These are phyloP conservation scores for Diplodus puntazzo DNA, from an alignment of 2,797 vertebrate genomes.

Conservation along the genomic window DNA sequence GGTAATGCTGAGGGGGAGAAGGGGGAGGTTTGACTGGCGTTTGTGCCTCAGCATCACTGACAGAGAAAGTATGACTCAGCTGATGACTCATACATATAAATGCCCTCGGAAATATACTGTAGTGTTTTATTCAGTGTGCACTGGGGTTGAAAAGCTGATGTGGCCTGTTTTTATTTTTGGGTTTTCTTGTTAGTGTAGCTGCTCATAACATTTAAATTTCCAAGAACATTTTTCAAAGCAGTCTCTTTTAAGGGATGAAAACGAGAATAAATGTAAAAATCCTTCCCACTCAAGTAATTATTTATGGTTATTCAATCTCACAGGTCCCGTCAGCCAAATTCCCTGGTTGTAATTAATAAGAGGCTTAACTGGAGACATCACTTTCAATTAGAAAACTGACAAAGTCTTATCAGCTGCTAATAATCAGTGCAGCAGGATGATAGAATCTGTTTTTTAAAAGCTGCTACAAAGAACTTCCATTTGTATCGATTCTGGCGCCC, in stretches of 20 bases:
- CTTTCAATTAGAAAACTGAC: slow-evolving; percentile 50
- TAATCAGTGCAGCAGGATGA: slow-evolving; percentile 13
- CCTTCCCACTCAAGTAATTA: slow-evolving; percentile 34
- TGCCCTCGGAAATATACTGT: slow-evolving; percentile 54
- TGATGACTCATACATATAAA: slow-evolving; percentile 70
- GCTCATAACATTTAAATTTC: neutral
- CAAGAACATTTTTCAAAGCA: slow-evolving; percentile 9
- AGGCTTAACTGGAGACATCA: slow-evolving; percentile 30
- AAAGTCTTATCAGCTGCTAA: slow-evolving; percentile 12
- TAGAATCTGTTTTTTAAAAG: neutral
- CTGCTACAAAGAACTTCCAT: too few species aligned
- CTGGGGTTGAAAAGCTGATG: slow-evolving; percentile 55
- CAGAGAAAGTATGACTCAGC: slow-evolving; percentile 67
- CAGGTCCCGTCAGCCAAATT: slow-evolving; percentile 46
- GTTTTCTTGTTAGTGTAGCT: slow-evolving; percentile 14
- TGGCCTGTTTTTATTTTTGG: slow-evolving; percentile 36
- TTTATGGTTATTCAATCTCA: slow-evolving; percentile 41
- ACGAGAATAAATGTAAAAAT: slow-evolving; percentile 16
- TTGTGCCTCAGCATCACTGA: slow-evolving; percentile 52
- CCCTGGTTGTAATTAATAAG: slow-evolving; percentile 49
- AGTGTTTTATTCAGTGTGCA: slow-evolving; percentile 62
- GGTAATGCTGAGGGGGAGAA: neutral
- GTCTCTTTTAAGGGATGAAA: slow-evolving; percentile 10
- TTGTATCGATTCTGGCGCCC: too few species aligned
- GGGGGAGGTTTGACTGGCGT: slow-evolving; percentile 26